Percentiles rank a stretch among this genome's conserved stretches.
Evolutionary conservation across 1,140 invertebrate genomes (phyloP).

Genomic region (Archivesica marissinica): DNA sequence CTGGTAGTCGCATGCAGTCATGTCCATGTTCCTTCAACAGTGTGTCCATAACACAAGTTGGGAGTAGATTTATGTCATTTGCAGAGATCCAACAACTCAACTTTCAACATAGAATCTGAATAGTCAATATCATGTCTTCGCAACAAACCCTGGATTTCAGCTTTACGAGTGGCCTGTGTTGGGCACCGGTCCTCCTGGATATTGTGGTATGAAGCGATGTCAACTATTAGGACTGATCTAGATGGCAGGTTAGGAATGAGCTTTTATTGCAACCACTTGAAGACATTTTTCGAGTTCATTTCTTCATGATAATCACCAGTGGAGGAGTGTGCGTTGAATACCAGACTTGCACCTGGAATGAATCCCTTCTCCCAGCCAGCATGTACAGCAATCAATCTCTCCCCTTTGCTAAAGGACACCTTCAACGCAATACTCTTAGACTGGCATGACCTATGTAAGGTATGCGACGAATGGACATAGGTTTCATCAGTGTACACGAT

Average conservation of each 20-base stretch:
- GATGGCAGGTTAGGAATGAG: neutral
- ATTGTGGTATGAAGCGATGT: neutral
- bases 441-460: neutral
- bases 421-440: neutral
- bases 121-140: neutral
- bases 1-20: no score
- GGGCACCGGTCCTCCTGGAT: neutral
- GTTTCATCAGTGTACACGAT: neutral
- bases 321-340: no score
- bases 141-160: neutral
- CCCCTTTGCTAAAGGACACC: neutral
- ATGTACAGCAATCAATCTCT: neutral
- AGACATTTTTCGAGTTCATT: neutral
- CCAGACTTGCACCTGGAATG: neutral
- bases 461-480: neutral
- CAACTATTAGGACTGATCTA: neutral
- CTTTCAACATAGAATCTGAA: no score
- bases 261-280: neutral
- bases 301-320: neutral
- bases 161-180: neutral
- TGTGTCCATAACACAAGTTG: no score
- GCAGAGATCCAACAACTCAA: no score
- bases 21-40: no score
- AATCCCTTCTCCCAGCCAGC: neutral
- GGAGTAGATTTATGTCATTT: no score